A percentile compares a stretch with the other conserved stretches of the same genome.
phyloP scores from a whole-genome alignment of 2,113 vertebrate species.

The Panurus biarmicus region DNA sequence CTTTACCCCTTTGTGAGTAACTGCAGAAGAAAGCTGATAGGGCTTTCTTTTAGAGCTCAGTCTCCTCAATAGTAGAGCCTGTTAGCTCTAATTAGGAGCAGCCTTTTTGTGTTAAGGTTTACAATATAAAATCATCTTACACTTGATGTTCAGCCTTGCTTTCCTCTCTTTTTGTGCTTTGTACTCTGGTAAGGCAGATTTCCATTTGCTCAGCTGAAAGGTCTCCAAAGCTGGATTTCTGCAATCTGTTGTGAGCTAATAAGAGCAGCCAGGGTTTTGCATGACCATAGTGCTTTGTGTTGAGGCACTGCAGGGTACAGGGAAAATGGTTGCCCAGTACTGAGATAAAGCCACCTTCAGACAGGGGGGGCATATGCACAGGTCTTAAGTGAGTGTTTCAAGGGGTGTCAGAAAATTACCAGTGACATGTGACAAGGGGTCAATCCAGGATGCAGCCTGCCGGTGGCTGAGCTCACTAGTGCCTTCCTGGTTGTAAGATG shows the following conservation, averaged over 20 bases:
- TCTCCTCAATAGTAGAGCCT: not conserved
- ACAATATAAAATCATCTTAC: not conserved
- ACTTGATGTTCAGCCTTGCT: not conserved
- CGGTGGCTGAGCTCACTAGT: not conserved
- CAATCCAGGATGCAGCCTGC: not conserved
- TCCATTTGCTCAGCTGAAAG: not conserved
- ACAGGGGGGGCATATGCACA: not conserved
- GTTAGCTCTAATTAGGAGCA: not conserved
- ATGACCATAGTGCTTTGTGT: not conserved
- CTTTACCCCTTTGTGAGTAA: not conserved
- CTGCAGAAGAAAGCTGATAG: not conserved
- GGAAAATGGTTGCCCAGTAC: not conserved
- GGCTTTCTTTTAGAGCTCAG: not conserved
- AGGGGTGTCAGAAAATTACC: not conserved
- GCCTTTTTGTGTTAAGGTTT: not conserved
- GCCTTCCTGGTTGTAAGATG: not conserved
- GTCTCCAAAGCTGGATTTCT: not conserved
- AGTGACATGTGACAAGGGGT: not conserved
- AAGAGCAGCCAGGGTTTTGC: not conserved
- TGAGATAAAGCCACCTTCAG: not conserved
- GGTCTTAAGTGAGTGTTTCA: not conserved
- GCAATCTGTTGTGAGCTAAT: not conserved
- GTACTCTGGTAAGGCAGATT: not conserved
- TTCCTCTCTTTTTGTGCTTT: not conserved
- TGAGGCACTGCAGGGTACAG: not conserved